phyloP scores from a whole-genome alignment of 2,113 vertebrate genomes.

The Columba janthina region DNA sequence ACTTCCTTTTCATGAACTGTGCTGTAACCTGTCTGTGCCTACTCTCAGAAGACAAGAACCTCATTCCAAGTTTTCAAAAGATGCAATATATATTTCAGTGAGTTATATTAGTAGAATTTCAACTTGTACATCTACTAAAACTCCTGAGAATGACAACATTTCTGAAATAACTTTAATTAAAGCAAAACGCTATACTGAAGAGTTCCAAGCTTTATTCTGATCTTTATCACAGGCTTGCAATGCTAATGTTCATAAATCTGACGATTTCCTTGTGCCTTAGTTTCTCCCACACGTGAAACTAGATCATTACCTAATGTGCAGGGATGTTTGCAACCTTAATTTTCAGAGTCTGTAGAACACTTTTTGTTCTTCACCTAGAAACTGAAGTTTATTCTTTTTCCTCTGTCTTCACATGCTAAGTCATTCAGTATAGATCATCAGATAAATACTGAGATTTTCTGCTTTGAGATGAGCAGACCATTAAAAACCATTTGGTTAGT shows the following conservation, averaged over 20 bases:
- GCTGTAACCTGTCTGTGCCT: accelerated
- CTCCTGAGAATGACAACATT: neutral
- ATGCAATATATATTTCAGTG: neutral
- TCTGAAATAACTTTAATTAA: neutral
- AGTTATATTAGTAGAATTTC: neutral
- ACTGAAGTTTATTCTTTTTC: constrained; percentile 23
- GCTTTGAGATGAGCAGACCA: neutral
- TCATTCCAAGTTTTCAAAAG: neutral
- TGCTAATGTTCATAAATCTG: neutral
- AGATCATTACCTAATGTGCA: neutral
- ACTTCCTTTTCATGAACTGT: neutral
- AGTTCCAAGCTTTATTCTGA: neutral
- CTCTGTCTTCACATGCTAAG: constrained; percentile 24
- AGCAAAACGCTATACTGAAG: neutral
- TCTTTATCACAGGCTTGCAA: neutral
- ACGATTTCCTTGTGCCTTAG: neutral
- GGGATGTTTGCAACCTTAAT: neutral
- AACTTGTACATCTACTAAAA: neutral
- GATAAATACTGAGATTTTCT: neutral
- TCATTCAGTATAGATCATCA: constrained; percentile 50
- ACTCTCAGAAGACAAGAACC: neutral
- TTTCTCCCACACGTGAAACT: neutral
- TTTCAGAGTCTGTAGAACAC: neutral
- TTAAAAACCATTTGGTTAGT: neutral
- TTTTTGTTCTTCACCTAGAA: neutral